Evolutionary conservation across 1,140 invertebrate species (phyloP).

Genomic region (Trichogramma pretiosum): DNA sequence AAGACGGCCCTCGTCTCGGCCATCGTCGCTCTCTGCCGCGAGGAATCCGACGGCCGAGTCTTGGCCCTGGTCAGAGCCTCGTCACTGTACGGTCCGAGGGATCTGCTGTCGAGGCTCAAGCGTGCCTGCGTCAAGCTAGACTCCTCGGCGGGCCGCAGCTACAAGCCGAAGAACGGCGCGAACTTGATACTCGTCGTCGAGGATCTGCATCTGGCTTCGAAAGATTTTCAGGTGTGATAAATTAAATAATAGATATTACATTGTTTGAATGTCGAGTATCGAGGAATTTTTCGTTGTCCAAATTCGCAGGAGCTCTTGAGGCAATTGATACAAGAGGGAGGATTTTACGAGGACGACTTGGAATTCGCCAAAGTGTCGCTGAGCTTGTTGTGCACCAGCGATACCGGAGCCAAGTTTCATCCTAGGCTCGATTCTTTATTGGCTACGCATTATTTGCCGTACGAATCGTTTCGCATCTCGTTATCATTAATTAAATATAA

Average conservation of each 20-base stretch:
- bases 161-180: slow-evolving; percentile 36
- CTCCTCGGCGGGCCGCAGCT: slow-evolving; percentile 33
- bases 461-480: slow-evolving; percentile 11
- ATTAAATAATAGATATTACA: too few relatives aligned
- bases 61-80: slow-evolving; percentile 31
- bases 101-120: slow-evolving; percentile 34
- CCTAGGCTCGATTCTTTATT: slow-evolving; percentile 35
- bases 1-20: slow-evolving; percentile 34
- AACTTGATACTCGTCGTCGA: slow-evolving; percentile 34
- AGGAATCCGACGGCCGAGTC: slow-evolving; percentile 22
- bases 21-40: slow-evolving; percentile 27
- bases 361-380: slow-evolving; percentile 39
- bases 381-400: slow-evolving; percentile 33
- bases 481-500: background rate
- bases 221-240: slow-evolving; percentile 38
- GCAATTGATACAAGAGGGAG: slow-evolving; percentile 37
- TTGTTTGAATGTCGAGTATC: too few relatives aligned
- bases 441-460: slow-evolving; percentile 32
- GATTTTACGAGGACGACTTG: slow-evolving; percentile 41
- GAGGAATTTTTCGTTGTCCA: too few relatives aligned
- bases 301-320: slow-evolving; percentile 34
- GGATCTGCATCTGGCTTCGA: slow-evolving; percentile 36
- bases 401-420: slow-evolving; percentile 34
- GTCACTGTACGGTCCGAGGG: slow-evolving; percentile 35
- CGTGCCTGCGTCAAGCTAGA: slow-evolving; percentile 37